Evolutionary conservation across 2,113 vertebrate genomes (phyloP).

Genomic region (Prionailurus viverrinus): DNA sequence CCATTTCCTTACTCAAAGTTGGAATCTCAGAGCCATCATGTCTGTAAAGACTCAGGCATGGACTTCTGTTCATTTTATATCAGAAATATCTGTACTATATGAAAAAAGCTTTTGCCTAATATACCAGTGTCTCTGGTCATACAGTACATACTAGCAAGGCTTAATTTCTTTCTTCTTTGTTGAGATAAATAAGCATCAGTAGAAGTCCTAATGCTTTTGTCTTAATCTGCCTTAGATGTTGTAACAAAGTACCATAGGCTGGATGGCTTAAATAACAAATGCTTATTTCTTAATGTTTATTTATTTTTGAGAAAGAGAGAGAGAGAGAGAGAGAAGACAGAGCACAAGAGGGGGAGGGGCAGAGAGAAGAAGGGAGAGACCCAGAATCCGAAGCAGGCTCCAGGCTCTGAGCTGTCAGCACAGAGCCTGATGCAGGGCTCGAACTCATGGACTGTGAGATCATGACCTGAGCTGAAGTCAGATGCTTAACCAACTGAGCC

Average conservation of each 20-base stretch:
- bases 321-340: too few relatives aligned
- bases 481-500: too few relatives aligned
- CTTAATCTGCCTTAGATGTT: neutral
- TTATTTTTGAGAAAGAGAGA: too few relatives aligned
- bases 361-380: too few relatives aligned
- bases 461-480: too few relatives aligned
- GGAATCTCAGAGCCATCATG: neutral
- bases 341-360: too few relatives aligned
- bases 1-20: neutral
- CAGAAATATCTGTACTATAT: neutral
- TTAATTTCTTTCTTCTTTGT: neutral
- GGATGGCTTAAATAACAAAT: neutral
- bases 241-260: neutral
- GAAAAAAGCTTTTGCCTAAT: neutral
- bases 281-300: neutral
- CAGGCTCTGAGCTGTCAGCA: too few relatives aligned
- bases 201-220: neutral
- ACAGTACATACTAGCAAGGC: neutral
- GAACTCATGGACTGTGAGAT: too few relatives aligned
- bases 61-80: neutral
- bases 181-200: neutral
- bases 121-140: neutral
- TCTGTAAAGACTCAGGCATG: neutral
- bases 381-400: too few relatives aligned
- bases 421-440: too few relatives aligned